Evolutionary conservation across 2,797 vertebrate species (phyloP).

Genomic region (Peromyscus nudipes): DNA sequence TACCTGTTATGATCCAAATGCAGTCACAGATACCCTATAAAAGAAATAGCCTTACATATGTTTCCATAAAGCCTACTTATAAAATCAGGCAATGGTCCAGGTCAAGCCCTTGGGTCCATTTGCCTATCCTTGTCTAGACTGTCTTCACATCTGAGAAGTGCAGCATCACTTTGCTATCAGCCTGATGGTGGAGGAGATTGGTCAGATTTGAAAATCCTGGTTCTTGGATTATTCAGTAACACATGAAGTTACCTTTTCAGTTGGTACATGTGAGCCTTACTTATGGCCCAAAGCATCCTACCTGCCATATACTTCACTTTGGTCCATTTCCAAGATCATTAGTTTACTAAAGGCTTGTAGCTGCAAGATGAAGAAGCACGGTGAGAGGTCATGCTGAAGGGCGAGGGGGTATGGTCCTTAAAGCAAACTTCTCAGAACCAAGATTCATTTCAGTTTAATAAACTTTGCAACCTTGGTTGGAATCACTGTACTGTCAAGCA

Average conservation of each 20-base stretch:
- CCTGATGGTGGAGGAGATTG: background rate
- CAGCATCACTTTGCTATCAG: background rate
- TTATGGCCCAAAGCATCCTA: background rate
- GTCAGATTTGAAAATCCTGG: background rate
- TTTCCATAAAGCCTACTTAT: slow-evolving; percentile 3
- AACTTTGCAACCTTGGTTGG: slow-evolving; percentile 33
- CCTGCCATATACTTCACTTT: background rate
- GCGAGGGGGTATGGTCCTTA: background rate
- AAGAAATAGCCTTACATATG: background rate
- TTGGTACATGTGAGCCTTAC: background rate
- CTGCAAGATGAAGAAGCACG: background rate
- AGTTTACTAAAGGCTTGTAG: background rate
- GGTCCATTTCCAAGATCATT: background rate
- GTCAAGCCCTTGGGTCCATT: background rate
- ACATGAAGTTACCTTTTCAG: background rate
- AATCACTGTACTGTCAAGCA: background rate
- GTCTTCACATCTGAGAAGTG: background rate
- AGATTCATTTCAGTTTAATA: slow-evolving; percentile 45
- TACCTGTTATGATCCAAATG: background rate
- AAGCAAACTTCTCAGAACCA: slow-evolving; percentile 23
- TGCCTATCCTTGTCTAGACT: background rate
- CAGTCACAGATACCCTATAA: background rate
- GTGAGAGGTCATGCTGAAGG: background rate
- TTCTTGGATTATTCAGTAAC: background rate
- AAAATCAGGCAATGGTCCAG: background rate